Conservation (phyloP, 2,888 invertebrate species). For the Hydropsyche betteni region DNA sequence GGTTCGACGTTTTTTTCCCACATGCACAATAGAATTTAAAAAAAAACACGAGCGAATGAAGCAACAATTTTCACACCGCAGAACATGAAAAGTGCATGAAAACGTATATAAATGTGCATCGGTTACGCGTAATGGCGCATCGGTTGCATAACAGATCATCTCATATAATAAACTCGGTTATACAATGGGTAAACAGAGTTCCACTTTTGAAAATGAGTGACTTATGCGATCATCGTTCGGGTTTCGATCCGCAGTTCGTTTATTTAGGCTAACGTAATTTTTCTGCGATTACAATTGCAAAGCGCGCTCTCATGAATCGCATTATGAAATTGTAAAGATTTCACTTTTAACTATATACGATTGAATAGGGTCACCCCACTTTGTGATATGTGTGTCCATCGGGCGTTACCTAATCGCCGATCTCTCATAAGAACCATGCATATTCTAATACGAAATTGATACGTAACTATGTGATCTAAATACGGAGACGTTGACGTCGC, state of each 20-base stretch:
- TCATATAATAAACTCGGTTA: background rate
- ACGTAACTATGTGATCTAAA: too few species aligned
- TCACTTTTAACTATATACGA: constrained; percentile 24
- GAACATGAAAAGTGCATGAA: too few species aligned
- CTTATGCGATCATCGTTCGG: too few species aligned
- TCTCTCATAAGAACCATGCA: background rate
- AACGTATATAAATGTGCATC: background rate
- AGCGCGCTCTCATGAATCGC: background rate
- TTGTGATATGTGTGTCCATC: background rate
- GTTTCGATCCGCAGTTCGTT: too few species aligned
- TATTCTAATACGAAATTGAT: too few species aligned
- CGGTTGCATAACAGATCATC: constrained; percentile 14
- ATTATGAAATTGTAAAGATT: constrained; percentile 19
- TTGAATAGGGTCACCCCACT: constrained; percentile 2
- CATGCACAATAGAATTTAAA: too few species aligned
- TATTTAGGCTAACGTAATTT: too few species aligned
- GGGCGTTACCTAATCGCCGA: background rate
- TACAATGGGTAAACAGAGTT: background rate
- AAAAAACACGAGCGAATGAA: too few species aligned
- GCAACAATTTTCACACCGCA: too few species aligned
- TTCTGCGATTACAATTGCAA: constrained; percentile 11
- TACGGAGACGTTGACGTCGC: too few species aligned
- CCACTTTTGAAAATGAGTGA: too few species aligned
- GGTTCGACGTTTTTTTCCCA: too few species aligned
- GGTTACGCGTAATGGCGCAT: background rate